Evolutionary conservation across 2,113 vertebrate genomes (phyloP).

Genomic region (Progne subis): DNA sequence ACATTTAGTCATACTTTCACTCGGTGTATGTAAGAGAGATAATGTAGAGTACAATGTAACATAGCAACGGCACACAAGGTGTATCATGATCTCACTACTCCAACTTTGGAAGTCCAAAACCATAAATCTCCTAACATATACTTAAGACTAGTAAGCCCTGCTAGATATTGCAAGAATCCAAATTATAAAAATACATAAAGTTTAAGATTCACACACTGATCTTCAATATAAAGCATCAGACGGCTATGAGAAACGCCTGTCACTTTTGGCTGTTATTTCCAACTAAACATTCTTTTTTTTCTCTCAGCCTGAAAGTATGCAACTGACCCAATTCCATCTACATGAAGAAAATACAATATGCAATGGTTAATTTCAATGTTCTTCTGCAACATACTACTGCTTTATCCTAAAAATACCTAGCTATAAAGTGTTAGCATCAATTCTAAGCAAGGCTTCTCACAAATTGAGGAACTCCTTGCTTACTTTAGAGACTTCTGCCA

Average conservation of each 20-base stretch:
- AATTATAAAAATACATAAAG: neutral
- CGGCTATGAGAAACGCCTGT: neutral
- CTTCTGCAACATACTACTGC: neutral
- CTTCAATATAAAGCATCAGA: neutral
- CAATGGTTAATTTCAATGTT: neutral
- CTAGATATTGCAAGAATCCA: neutral
- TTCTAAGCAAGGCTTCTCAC: neutral
- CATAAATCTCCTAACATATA: neutral
- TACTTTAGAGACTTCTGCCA: neutral
- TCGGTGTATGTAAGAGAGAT: neutral
- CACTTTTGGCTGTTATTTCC: neutral
- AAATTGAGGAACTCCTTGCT: neutral
- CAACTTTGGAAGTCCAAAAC: neutral
- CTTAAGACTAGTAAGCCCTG: neutral
- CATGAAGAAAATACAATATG: neutral
- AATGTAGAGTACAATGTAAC: neutral
- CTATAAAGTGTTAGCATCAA: neutral
- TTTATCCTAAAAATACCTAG: neutral
- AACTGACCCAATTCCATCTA: neutral
- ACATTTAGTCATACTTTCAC: neutral
- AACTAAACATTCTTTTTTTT: neutral
- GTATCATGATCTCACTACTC: neutral
- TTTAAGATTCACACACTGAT: neutral
- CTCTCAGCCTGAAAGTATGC: neutral
- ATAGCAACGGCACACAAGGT: fast-evolving